A percentile compares a stretch with the other conserved stretches of the same genome.
Conservation (phyloP, 53 echinoderm and acorn worm species). For the Crossaster papposus region DNA sequence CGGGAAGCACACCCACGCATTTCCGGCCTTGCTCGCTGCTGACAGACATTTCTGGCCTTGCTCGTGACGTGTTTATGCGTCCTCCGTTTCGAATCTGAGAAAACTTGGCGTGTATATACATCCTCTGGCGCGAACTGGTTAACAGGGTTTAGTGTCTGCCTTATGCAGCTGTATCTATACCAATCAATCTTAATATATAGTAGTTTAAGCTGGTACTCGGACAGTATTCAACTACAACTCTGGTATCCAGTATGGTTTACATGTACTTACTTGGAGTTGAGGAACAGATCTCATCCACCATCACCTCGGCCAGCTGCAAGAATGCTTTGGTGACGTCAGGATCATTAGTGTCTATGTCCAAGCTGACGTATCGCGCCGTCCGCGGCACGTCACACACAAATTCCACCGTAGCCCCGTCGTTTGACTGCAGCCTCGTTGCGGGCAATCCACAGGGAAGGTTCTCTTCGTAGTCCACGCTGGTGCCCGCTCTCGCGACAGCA, state of each 20-base stretch:
- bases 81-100: no score
- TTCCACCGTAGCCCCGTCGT: neutral
- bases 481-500: slow-evolving; percentile 26
- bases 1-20: no score
- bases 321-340: neutral
- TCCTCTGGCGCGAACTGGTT: no score
- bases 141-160: no score
- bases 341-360: slow-evolving; percentile 28
- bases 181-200: no score
- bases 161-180: no score
- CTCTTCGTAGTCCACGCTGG: neutral
- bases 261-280: neutral
- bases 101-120: no score
- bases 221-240: no score
- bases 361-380: slow-evolving; percentile 26
- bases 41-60: no score
- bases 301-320: slow-evolving; percentile 28
- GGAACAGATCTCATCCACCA: neutral
- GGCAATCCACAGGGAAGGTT: slow-evolving; percentile 33
- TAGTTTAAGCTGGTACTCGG: no score
- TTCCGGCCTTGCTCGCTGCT: no score
- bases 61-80: no score
- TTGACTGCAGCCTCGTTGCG: slow-evolving; percentile 5
- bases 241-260: neutral
- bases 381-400: slow-evolving; percentile 14